phyloP scores from a whole-genome alignment of 30 jellyfish, hydroid and myxozoan species.

The Mastigias papua region DNA sequence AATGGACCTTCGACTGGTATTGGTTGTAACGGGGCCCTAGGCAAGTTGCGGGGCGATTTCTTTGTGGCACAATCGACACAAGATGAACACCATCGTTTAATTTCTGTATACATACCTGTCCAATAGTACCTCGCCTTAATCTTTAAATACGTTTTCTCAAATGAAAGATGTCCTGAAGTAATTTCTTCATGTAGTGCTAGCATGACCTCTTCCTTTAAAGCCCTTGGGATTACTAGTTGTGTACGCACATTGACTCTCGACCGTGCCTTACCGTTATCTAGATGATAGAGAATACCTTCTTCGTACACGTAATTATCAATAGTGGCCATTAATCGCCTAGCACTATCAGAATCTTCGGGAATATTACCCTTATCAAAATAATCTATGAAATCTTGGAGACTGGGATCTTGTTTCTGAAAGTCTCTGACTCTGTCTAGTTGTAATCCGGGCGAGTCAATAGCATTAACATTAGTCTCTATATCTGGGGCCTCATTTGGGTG shows the following conservation, averaged over 20 bases:
- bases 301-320: constrained; percentile 42
- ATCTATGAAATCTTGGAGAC: constrained; percentile 12
- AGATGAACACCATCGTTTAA: constrained; percentile 58
- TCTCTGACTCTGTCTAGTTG: constrained; percentile 28
- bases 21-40: constrained; percentile 58
- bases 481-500: constrained; percentile 11
- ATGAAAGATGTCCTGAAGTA: constrained; percentile 59
- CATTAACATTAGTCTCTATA: not conserved
- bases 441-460: constrained; percentile 47
- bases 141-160: constrained; percentile 18
- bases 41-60: constrained; percentile 3
- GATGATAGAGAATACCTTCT: constrained; percentile 65
- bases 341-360: constrained; percentile 22
- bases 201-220: constrained; percentile 68
- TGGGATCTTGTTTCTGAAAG: constrained; percentile 48
- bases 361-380: constrained; percentile 40
- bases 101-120: constrained; percentile 67
- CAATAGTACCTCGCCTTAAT: constrained; percentile 37
- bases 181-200: constrained; percentile 49
- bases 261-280: constrained; percentile 40
- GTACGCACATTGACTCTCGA: constrained; percentile 6
- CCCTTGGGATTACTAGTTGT: constrained; percentile 54
- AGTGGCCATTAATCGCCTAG: constrained; percentile 58
- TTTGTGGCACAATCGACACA: constrained; percentile 65
- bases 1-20: constrained; percentile 73